Evolutionary conservation across 2,888 invertebrate genomes (phyloP), one percentile per base, ranked within the genome.

Genomic region (Lapara coniferarum): DNA sequence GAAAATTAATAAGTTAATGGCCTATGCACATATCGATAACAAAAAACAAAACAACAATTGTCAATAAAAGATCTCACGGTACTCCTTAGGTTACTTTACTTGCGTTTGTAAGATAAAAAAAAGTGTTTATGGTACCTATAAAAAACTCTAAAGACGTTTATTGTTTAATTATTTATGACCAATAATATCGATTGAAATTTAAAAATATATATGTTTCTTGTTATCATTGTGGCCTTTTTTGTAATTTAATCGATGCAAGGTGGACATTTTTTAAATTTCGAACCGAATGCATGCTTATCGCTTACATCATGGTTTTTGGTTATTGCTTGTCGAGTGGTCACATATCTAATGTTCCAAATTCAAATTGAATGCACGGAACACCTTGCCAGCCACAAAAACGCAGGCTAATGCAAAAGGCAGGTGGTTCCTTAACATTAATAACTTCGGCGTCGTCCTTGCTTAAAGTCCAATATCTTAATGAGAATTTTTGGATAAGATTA

Each of bases 371-470:
- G 72, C 73, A 74, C 72, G 77, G 77, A 83, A 85, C 89, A 89
- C 88, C 89, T 89, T 89, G 89, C 87, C 73, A 73, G 72, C 66
- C 58, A 83, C 78, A 85, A 88, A 89, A 88, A 87, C 58, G 76
- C 70, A 72, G 74, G 77, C 82, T 83, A 85, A 86, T 82, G 89
- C 86, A 74, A 85, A 88, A 83, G 86, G 85, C 89, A 89, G 89
- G 89, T 89, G 87, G 72, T 72, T 73, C 74, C 67, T 71, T 76
- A 75, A 73, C 71, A 76, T 79, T 81, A 81, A 81, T 80, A 77
- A 79, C 75, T 75, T 78, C 46, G 53, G 25, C 46, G n/a, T 68
- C 25, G 30, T 51, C n/a, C 53, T 53, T 69, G 52, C 63, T 37
- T 71, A 68, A 71, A 73, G 71, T 72, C 70, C 73, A 74, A 75